phyloP scores from a whole-genome alignment of 2,113 vertebrate genomes.

The Tachysurus vachellii region DNA sequence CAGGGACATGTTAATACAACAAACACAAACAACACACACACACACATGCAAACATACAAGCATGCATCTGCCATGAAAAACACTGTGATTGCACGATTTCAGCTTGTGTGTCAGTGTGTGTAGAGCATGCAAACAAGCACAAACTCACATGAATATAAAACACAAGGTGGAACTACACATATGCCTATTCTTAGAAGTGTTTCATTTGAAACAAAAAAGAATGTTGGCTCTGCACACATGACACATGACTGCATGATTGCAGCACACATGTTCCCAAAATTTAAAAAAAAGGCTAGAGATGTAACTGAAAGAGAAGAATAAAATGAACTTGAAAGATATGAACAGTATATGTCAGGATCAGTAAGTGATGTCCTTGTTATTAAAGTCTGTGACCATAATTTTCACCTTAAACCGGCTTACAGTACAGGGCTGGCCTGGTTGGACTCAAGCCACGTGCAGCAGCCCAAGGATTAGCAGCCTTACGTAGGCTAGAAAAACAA shows the following conservation, averaged over 20 bases:
- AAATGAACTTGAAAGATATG: neutral
- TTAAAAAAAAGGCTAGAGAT: neutral
- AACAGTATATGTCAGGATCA: conserved; percentile 1
- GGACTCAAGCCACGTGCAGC: conserved; percentile 33
- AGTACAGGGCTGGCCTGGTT: conserved; percentile 7
- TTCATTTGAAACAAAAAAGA: neutral
- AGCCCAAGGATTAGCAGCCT: conserved; percentile 39
- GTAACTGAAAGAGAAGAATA: neutral
- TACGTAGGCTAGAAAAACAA: conserved; percentile 37
- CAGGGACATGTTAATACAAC: conserved; percentile 15
- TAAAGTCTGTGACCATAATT: neutral
- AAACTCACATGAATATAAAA: neutral
- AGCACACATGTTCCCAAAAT: neutral
- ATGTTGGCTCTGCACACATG: neutral
- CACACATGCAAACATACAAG: neutral
- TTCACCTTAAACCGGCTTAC: neutral
- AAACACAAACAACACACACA: conserved; percentile 31
- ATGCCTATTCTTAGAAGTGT: neutral
- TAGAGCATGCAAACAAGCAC: conserved; percentile 7
- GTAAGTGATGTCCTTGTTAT: neutral
- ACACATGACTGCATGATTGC: neutral
- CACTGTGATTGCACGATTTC: conserved; percentile 26
- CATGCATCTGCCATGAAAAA: neutral
- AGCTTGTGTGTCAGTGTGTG: conserved; percentile 15
- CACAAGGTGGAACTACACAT: neutral